phyloP scores from a whole-genome alignment of 2,797 vertebrate species.

The Smutsia gigantea region DNA sequence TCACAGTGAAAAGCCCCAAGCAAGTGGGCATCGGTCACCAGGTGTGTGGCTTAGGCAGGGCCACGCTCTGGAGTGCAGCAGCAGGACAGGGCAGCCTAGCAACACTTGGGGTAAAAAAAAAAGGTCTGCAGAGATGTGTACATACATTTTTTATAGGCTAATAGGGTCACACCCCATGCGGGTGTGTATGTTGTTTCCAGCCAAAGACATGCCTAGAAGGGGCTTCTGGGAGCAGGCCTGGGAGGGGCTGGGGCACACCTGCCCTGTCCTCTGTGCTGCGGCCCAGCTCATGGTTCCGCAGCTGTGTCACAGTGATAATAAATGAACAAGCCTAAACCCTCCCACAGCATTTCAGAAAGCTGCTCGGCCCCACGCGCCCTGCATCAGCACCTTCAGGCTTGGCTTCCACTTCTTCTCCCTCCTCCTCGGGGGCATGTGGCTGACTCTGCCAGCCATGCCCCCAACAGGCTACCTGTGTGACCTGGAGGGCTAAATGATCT shows the following conservation, averaged over 20 bases:
- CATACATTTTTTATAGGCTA: background rate
- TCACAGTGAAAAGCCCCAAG: too few relatives aligned
- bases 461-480: accelerated
- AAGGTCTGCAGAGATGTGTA: background rate
- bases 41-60: background rate
- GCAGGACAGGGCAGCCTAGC: accelerated
- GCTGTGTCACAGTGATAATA: background rate
- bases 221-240: background rate
- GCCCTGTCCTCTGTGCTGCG: accelerated
- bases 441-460: background rate
- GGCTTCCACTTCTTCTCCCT: background rate
- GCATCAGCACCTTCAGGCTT: too few relatives aligned
- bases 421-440: accelerated
- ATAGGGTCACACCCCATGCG: accelerated
- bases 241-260: background rate
- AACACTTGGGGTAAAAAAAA: too few relatives aligned
- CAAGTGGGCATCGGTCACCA: too few relatives aligned
- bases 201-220: background rate
- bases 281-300: background rate
- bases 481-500: accelerated
- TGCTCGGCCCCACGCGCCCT: accelerated
- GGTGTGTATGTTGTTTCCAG: background rate
- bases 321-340: background rate
- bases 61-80: background rate
- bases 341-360: background rate